These are phyloP conservation scores for Plotosus lineatus DNA, from an alignment of 2,113 vertebrate genomes.

Conservation along the genomic window DNA sequence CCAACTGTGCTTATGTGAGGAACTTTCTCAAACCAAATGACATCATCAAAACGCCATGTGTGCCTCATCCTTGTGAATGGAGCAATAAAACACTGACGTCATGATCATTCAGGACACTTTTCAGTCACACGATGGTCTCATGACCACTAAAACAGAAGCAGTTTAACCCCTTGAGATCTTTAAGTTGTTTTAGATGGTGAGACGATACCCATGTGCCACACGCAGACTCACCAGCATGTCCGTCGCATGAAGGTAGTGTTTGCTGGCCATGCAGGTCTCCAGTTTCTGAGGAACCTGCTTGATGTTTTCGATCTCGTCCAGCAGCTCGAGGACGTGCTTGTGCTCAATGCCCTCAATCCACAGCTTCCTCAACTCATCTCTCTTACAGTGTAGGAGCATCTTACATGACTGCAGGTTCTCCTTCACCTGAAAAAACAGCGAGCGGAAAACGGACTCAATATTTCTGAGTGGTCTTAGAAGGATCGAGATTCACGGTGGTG, in stretches of 20 bases:
- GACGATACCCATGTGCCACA: conserved; percentile 9
- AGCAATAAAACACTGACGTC: background rate
- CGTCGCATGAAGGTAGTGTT: conserved; percentile 92
- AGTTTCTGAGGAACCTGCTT: conserved; percentile 95
- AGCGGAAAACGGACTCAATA: background rate
- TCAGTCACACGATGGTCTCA: too few species aligned
- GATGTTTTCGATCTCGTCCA: conserved; percentile 98
- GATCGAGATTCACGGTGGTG: background rate
- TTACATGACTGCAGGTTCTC: conserved; percentile 97
- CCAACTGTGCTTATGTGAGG: background rate
- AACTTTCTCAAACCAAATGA: background rate
- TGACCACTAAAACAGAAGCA: too few species aligned
- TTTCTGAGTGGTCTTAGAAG: background rate
- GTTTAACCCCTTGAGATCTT: too few species aligned
- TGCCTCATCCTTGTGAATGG: background rate
- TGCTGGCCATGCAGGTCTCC: conserved; percentile 92
- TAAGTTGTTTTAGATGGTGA: too few species aligned
- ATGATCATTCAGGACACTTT: background rate
- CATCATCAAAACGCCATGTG: background rate
- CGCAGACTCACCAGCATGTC: conserved; percentile 91
- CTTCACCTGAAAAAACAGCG: conserved; percentile 80
- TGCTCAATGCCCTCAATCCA: conserved; percentile 99
- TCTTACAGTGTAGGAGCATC: conserved; percentile 96
- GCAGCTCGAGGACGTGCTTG: conserved; percentile 93
- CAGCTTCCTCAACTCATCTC: conserved; percentile 94